Evolutionary conservation across 2,113 vertebrate species (phyloP).

Genomic region (Eubucco bourcierii): DNA sequence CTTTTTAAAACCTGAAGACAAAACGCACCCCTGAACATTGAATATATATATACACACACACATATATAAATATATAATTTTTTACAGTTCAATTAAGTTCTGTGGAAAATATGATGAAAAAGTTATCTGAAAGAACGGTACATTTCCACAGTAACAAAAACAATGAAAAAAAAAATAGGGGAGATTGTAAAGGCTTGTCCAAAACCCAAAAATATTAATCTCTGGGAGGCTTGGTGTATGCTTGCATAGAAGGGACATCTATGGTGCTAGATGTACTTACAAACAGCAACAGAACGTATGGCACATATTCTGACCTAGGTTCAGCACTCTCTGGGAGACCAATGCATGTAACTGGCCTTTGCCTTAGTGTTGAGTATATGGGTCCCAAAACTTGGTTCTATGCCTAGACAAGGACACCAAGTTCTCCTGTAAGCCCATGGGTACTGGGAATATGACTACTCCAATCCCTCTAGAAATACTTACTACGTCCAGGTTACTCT

Average conservation of each 20-base stretch:
- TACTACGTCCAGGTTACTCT: background rate
- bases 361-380: accelerated
- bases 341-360: background rate
- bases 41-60: background rate
- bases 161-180: background rate
- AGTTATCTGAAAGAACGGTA: background rate
- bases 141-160: background rate
- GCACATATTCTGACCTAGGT: background rate
- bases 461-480: background rate
- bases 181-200: background rate
- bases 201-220: background rate
- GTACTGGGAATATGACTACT: background rate
- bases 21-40: background rate
- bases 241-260: background rate
- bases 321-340: background rate
- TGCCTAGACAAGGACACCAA: background rate
- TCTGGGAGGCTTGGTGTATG: background rate
- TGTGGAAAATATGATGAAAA: background rate
- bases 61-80: background rate
- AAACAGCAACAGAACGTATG: background rate
- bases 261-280: accelerated
- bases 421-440: background rate
- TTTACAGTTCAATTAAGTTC: background rate
- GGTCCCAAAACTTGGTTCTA: background rate
- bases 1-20: background rate